These are phyloP conservation scores for Anolis apletophallus DNA, from an alignment of 2,797 vertebrate species.

Conservation along the genomic window DNA sequence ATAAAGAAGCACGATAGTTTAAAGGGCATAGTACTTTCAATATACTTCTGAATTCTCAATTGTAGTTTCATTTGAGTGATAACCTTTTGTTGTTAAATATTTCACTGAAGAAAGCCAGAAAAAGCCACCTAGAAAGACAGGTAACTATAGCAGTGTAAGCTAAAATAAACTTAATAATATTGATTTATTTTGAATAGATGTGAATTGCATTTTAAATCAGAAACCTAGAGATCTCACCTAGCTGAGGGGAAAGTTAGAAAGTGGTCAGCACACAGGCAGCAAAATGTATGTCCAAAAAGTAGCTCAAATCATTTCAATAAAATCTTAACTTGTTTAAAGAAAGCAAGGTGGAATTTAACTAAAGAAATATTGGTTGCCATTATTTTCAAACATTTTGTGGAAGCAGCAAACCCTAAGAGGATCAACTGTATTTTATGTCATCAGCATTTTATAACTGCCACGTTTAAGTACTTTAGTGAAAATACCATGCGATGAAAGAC, in stretches of 20 bases:
- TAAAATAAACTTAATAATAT: constrained; percentile 56
- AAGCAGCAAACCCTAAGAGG: constrained; percentile 84
- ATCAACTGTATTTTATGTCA: constrained; percentile 85
- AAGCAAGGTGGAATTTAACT: constrained; percentile 75
- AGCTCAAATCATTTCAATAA: constrained; percentile 74
- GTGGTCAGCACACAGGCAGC: constrained; percentile 62
- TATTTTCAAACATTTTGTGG: constrained; percentile 82
- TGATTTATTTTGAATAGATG: constrained; percentile 63
- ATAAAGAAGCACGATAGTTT: not conserved
- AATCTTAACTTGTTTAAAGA: constrained; percentile 69
- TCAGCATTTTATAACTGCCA: constrained; percentile 85
- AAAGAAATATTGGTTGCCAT: constrained; percentile 77
- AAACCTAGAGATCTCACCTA: constrained; percentile 61
- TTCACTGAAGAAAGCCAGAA: constrained; percentile 69
- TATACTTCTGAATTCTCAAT: constrained; percentile 45
- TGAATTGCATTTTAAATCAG: constrained; percentile 62
- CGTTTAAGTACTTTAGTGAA: constrained; percentile 84
- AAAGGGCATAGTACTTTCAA: constrained; percentile 37
- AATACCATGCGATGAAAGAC: constrained; percentile 84
- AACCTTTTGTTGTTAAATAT: constrained; percentile 69
- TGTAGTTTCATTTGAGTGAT: constrained; percentile 55
- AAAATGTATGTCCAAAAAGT: constrained; percentile 73
- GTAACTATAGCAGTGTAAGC: constrained; percentile 61
- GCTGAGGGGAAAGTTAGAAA: constrained; percentile 70
- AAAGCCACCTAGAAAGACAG: constrained; percentile 60